Evolutionary conservation across 2,797 vertebrate species (phyloP), one percentile per base, ranked within the genome.

Genomic region (Mormyrus hasselquistii): DNA sequence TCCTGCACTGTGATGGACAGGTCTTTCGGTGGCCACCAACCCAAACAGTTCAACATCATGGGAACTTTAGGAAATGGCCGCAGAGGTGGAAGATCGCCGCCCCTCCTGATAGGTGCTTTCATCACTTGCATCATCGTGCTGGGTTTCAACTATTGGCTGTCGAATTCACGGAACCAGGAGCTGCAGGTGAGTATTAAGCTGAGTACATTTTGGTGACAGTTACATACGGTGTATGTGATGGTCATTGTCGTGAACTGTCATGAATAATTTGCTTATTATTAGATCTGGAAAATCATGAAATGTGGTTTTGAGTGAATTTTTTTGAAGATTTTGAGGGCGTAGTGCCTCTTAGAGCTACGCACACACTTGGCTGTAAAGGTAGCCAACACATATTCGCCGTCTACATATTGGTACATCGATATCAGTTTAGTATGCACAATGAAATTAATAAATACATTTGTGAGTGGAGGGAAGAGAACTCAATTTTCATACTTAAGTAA

Each of bases 121-220:
- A 93, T 99, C 65, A 96, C 96, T 0, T 99, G 97, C 73, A 89
- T 98, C 87, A 93, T 98, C 2, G 95, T 99, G 91, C 89, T 99
- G 90, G 97, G 97, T 87, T 99, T 99, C 93, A 99, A 99, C 94
- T 99, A 99, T 92, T 99, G 98, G 98, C 94, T 98, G 29, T 97
- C 97, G 4, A 98, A 96, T 94, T 98, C 98, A 16, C 97, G 96
- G 88, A 98, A 96, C 3, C 87, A 96, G 90, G 97, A 98, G 89
- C 94, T 99, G 73, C 97, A 99, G 97, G 98, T 99, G 92, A 52
- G 52, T 88, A 57, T 1, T n/a, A 52, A 0, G 47, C 41, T 22
- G 53, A 47, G 9, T 14, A 29, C 12, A 0, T 53, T 85, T 29
- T 50, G 44, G 9, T 25, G 82, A 16, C 62, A 34, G 25, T 19